These are phyloP conservation scores for Aplysina aerophoba DNA, from an alignment of 37 sponge, comb jelly and placozoan genomes.

Conservation along the genomic window DNA sequence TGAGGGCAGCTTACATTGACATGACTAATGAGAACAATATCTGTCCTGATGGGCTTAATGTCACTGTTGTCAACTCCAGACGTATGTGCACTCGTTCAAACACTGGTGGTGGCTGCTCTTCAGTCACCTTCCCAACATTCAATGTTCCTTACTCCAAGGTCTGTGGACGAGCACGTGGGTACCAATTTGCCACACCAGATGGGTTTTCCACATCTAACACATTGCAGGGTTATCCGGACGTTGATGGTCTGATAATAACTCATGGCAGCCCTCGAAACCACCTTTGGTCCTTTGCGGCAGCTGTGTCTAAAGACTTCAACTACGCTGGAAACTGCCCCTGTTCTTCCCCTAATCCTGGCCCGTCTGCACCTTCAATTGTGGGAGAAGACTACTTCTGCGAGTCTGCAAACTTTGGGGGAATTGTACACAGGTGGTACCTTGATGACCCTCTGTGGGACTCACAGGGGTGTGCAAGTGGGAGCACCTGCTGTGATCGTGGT, in stretches of 20 bases:
- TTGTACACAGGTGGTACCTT: neutral
- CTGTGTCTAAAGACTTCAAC: neutral
- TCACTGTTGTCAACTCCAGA: neutral
- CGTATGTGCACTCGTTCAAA: neutral
- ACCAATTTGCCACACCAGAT: slow-evolving; percentile 17
- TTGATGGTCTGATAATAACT: neutral
- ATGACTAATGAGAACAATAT: neutral
- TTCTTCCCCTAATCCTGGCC: neutral
- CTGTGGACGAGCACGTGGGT: slow-evolving; percentile 9
- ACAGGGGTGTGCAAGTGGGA: slow-evolving; percentile 1
- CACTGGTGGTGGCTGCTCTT: neutral
- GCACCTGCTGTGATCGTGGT: slow-evolving; percentile 20
- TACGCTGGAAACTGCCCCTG: neutral
- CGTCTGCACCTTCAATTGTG: neutral
- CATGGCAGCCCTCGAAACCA: neutral
- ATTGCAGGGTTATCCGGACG: no score
- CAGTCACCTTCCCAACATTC: neutral
- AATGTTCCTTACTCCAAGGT: slow-evolving; percentile 5
- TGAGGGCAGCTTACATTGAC: slow-evolving; percentile 13
- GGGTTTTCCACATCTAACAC: no score
- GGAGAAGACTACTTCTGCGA: slow-evolving; percentile 39
- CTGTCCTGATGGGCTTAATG: neutral
- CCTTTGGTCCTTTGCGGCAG: slow-evolving; percentile 20
- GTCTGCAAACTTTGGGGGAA: neutral
- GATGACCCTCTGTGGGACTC: slow-evolving; percentile 42